Percentiles rank a stretch among this genome's conserved stretches.
phyloP scores from a whole-genome alignment of 1,140 invertebrate genomes.

The Monochamus saltuarius region DNA sequence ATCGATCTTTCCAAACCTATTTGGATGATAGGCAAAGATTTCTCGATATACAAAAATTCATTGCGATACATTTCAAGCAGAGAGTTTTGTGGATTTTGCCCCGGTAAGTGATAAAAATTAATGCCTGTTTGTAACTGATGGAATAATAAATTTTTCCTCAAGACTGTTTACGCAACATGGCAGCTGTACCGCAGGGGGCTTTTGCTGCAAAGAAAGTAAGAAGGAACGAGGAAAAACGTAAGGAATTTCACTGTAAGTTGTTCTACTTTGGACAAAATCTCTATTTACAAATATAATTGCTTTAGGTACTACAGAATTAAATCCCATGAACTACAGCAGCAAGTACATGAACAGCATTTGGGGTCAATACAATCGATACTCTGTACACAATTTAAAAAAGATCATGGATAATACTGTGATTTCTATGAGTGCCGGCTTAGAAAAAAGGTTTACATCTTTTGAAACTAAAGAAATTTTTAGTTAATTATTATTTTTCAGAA shows the following conservation, averaged over 20 bases:
- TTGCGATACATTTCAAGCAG: too few species aligned
- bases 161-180: slow-evolving; percentile 47
- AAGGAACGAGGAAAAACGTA: slow-evolving; percentile 50
- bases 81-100: too few species aligned
- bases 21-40: too few species aligned
- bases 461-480: too few species aligned
- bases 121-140: too few species aligned
- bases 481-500: too few species aligned
- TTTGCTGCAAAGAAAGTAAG: slow-evolving; percentile 60
- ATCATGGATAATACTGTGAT: slow-evolving; percentile 59
- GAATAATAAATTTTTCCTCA: too few species aligned
- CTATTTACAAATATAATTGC: background rate
- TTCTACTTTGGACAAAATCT: background rate
- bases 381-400: slow-evolving; percentile 81
- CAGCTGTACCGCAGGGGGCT: slow-evolving; percentile 58
- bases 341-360: slow-evolving; percentile 89
- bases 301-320: slow-evolving; percentile 38
- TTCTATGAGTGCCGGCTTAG: too few species aligned
- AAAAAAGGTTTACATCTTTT: too few species aligned
- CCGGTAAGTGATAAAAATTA: too few species aligned
- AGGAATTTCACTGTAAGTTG: slow-evolving; percentile 43
- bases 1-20: too few species aligned
- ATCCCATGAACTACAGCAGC: slow-evolving; percentile 76
- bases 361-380: slow-evolving; percentile 84
- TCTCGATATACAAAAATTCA: too few species aligned